Base-by-base conservation (phyloP, 2,113 vertebrate genomes). In the Hyperopisus bebe region DNA sequence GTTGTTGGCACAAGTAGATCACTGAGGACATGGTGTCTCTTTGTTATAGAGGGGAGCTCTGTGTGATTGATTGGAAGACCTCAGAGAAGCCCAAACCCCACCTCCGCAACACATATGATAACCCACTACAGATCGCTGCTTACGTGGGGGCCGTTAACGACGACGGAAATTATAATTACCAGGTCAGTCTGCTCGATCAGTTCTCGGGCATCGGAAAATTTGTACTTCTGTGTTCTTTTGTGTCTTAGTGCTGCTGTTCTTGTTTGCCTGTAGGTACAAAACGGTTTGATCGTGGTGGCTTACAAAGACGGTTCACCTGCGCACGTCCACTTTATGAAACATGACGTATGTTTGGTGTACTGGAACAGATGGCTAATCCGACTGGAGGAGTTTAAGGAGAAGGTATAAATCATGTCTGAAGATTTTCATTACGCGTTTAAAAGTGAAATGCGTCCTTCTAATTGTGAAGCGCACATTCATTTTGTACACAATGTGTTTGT, bases 51-150 rank as follows among this genome's bases (percentile, higher is more conserved):
- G 97, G 97, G 87, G 96, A 92, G 1, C 74, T 98, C 10, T 99
- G 98, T 94, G 95, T 97, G 90, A 98, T 99, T 42, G 98, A 99
- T 88, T 99, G 98, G 98, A 99, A 99, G 91, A 99, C 98, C 6
- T 99, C 98, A 0, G 98, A 98, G 91, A 99, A 97, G 92, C 95
- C 94, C 19, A 99, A 99, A 91, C 97, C 97, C 0, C 94, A 92
- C 44, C 95, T 99, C 89, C 93, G 90, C 92, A 96, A 97, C 93
- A 99, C 98, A 0, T 99, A 96, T 39, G 98, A 99, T 94, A 99
- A 98, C 94, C 98, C 98, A 0, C 62, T 99, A 31, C 98, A 99
- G 93, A 95, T 99, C 91, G 97, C 97, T 87, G 98, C 98, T 0
- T 99, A 99, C 47, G 92, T 97, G 31, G 98, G 98, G 82, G 98